These are phyloP conservation scores for Pristionchus arcanus DNA, from an alignment of 2,888 invertebrate species.

Conservation along the genomic window DNA sequence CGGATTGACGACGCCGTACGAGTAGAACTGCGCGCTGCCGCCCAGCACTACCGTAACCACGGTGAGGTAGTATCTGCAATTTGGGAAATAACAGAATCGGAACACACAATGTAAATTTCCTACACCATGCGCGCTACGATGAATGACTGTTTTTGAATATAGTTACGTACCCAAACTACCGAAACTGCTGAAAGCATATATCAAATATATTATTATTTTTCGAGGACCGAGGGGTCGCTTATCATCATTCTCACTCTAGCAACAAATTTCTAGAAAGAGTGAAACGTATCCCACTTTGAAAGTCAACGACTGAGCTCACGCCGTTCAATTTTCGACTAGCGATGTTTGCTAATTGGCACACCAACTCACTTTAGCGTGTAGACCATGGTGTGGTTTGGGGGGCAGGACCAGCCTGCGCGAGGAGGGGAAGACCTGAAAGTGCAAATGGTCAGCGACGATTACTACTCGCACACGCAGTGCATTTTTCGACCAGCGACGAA, in stretches of 20 bases:
- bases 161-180: no score
- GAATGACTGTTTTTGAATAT: neutral
- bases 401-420: constrained; percentile 79
- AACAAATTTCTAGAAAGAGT: neutral
- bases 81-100: neutral
- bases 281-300: neutral
- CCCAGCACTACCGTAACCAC: constrained; percentile 75
- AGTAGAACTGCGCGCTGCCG: constrained; percentile 79
- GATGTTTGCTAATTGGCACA: neutral
- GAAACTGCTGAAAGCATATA: no score
- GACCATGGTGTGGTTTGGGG: constrained; percentile 71
- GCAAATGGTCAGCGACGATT: neutral
- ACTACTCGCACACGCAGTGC: neutral
- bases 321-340: neutral
- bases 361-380: no score
- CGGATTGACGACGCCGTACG: constrained; percentile 76
- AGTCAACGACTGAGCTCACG: neutral
- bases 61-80: constrained; percentile 68
- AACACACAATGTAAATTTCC: neutral
- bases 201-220: no score
- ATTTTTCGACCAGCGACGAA: neutral
- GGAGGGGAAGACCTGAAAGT: constrained; percentile 56
- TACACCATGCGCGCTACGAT: neutral
- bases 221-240: no score
- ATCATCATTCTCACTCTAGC: neutral